Percentiles rank a stretch among this genome's conserved stretches.
Evolutionary conservation across 2,113 vertebrate genomes (phyloP).

Genomic region (Nestor notabilis): DNA sequence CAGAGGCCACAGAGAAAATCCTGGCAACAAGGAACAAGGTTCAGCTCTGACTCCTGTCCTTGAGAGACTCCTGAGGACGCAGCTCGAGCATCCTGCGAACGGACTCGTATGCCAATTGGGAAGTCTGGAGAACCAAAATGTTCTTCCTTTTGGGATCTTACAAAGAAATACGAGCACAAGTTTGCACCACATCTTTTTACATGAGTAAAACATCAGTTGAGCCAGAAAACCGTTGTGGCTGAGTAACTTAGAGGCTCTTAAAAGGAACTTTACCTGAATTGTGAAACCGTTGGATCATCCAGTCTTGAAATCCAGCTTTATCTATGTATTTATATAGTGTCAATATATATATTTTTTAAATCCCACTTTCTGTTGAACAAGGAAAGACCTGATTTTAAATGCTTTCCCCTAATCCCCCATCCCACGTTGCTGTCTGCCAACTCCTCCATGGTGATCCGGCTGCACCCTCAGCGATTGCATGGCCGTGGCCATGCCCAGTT

Average conservation of each 20-base stretch:
- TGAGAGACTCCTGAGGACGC: background rate
- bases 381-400: conserved; percentile 18
- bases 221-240: background rate
- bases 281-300: background rate
- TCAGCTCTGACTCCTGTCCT: conserved; percentile 57
- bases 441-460: background rate
- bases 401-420: background rate
- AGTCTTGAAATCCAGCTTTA: conserved; percentile 46
- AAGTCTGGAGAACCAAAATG: background rate
- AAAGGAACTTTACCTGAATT: background rate
- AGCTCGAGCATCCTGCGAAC: background rate
- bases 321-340: conserved; percentile 37
- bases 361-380: conserved; percentile 17
- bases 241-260: background rate
- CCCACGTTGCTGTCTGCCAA: background rate
- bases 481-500: background rate
- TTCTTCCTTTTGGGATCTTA: conserved; percentile 24
- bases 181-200: conserved; percentile 55
- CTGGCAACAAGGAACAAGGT: conserved; percentile 27
- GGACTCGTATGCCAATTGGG: background rate
- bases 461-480: accelerated
- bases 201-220: background rate
- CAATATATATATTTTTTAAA: conserved; percentile 55
- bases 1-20: conserved; percentile 47
- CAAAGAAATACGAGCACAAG: conserved; percentile 58